Evolutionary conservation across 1,140 invertebrate genomes (phyloP), one percentile per base, ranked within the genome.

Genomic region (Caerostris darwini): DNA sequence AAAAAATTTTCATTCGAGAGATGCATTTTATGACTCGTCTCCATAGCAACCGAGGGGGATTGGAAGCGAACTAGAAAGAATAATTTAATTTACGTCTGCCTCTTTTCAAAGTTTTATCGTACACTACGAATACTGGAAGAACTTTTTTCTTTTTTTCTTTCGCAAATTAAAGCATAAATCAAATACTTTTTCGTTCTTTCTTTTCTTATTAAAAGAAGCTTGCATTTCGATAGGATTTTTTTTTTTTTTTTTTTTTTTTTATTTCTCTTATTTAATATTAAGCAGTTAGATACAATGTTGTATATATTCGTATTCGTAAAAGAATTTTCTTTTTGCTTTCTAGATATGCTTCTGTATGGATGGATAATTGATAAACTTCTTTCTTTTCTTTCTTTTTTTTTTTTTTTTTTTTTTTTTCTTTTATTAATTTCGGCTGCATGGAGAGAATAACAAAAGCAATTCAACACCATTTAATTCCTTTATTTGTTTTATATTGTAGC

Each of bases 21-120:
- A 85, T 85, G 82, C 54, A 85, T 85, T 85, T 85, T 54, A 85
- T 58, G 82, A 17, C 82, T 85, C 57, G 82, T 85, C 57, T 17
- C 82, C 82, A 57, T 57, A 19, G 82, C 82, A 85, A 85, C 82
- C 54, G 53, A 85, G 54, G 57, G 82, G 54, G 57, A 54, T 85
- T 85, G 54, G 82, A n/a, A 85, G 53, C 82, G 82, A 85, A 34
- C n/a, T 85, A 58, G 82, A 85, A 85, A 85, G 82, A 85, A 85
- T 85, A 85, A 85, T 85, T 85, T 85, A 85, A 85, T 85, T 82
- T 85, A n/a, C 82, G 82, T 57, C 82, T n/a, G 82, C 82, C 57
- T 85, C 82, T 85, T 85, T 85, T 85, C 82, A 85, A 85, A 85
- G 82, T 85, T 85, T 85, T 85, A 85, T 85, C 82, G 56, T 54